Conservation (phyloP, 2,113 vertebrate genomes). For the Rhodinocichla rosea region DNA sequence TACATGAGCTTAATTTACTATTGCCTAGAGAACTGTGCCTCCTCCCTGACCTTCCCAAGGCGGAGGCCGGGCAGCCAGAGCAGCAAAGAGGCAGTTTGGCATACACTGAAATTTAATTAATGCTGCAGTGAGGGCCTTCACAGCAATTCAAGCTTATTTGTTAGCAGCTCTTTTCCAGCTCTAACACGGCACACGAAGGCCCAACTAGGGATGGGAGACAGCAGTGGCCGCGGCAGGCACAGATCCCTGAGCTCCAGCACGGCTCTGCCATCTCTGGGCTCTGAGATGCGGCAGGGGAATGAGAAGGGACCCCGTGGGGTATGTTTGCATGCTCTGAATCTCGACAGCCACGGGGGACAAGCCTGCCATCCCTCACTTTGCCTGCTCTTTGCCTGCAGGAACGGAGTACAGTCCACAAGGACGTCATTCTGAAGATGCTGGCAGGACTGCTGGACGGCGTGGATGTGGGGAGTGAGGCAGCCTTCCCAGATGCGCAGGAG, state of each 20-base stretch:
- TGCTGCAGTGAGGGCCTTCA: neutral
- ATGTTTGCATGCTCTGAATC: neutral
- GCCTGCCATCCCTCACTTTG: fast-evolving
- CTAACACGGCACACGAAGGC: fast-evolving
- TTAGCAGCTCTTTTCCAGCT: neutral
- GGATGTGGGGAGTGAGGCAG: conserved; percentile 53
- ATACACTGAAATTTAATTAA: neutral
- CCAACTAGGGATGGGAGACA: neutral
- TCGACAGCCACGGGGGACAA: fast-evolving
- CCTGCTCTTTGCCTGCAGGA: conserved; percentile 68
- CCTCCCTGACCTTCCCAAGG: neutral
- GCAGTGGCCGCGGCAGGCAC: neutral
- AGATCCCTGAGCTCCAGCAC: neutral
- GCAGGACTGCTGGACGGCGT: conserved; percentile 76
- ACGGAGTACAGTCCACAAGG: conserved; percentile 77
- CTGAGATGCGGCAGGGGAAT: fast-evolving
- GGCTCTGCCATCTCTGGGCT: too few relatives aligned
- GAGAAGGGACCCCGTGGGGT: neutral
- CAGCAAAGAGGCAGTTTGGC: neutral
- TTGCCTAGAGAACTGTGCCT: neutral
- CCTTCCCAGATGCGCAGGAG: conserved; percentile 67
- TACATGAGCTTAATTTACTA: neutral
- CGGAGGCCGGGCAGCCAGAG: neutral
- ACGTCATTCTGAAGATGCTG: conserved; percentile 83
- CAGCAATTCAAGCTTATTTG: neutral